Evolutionary conservation across 2,113 vertebrate species (phyloP).

Genomic region (Pygoscelis adeliae): DNA sequence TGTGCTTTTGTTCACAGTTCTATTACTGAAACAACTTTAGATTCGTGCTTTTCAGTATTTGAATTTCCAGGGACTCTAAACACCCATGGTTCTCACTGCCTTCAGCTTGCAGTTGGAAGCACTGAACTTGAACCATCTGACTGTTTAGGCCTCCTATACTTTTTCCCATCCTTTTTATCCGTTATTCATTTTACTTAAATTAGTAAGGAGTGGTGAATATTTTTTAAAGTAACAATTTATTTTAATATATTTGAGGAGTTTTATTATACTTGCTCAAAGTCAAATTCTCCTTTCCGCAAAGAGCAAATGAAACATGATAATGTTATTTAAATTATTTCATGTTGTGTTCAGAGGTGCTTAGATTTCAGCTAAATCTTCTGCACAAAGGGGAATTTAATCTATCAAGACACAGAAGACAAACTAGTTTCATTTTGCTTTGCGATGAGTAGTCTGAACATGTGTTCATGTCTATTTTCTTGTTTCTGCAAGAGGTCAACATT

Average conservation of each 20-base stretch:
- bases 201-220: not conserved
- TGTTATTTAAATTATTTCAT: not conserved
- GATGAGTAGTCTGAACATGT: not conserved
- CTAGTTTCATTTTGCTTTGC: not conserved
- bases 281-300: not conserved
- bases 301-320: not conserved
- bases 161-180: not conserved
- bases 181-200: not conserved
- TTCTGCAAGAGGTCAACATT: not conserved
- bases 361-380: not conserved
- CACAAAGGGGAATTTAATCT: not conserved
- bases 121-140: not conserved
- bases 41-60: not conserved
- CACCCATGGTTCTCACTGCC: not conserved
- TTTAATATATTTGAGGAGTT: not conserved
- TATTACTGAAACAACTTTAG: not conserved
- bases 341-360: not conserved
- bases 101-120: not conserved
- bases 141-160: not conserved
- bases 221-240: not conserved
- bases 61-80: not conserved
- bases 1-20: not conserved
- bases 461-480: not conserved
- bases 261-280: not conserved
- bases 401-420: not conserved